Conservation (phyloP, 1,140 invertebrate species). For the fruit fly (Drosophila melanogaster) region DNA sequence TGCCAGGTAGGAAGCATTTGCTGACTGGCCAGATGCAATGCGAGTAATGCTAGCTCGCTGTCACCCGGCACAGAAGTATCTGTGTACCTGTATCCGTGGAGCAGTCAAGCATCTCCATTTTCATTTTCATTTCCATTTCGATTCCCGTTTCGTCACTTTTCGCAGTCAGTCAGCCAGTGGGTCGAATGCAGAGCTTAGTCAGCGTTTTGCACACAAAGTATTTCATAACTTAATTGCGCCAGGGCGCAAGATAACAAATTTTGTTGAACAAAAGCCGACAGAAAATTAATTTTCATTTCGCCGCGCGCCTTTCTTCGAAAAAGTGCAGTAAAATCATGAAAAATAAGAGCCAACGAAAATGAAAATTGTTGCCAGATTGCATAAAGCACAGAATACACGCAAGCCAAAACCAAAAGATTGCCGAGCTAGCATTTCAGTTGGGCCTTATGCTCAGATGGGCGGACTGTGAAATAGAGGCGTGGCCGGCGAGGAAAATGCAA, state of each 20-base stretch:
- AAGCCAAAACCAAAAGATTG: conserved; percentile 33
- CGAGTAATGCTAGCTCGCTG: conserved; percentile 26
- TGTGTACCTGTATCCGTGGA: conserved; percentile 20
- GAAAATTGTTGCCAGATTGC: conserved; percentile 54
- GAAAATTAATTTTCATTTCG: conserved; percentile 50
- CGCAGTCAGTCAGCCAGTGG: conserved; percentile 50
- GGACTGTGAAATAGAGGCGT: conserved; percentile 24
- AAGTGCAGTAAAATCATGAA: conserved; percentile 24
- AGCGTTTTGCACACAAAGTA: conserved; percentile 65
- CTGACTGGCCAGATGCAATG: conserved; percentile 45
- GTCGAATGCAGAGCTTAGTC: conserved; percentile 64
- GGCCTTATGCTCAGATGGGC: conserved; percentile 14
- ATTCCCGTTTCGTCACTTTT: conserved; percentile 3
- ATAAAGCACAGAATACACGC: conserved; percentile 63
- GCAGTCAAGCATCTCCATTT: conserved; percentile 10
- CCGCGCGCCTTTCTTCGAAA: conserved; percentile 22
- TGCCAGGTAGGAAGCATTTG: conserved; percentile 31
- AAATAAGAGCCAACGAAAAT: conserved; percentile 32
- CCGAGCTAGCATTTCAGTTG: conserved; percentile 29
- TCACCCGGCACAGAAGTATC: conserved; percentile 30
- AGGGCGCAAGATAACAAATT: conserved; percentile 46
- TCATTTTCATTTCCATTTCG: neutral
- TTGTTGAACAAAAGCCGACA: conserved; percentile 30
- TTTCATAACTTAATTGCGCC: conserved; percentile 78
- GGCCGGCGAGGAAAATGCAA: conserved; percentile 29